Evolutionary conservation across 2,888 invertebrate species (phyloP).

Genomic region (Leucoptera coffeella): DNA sequence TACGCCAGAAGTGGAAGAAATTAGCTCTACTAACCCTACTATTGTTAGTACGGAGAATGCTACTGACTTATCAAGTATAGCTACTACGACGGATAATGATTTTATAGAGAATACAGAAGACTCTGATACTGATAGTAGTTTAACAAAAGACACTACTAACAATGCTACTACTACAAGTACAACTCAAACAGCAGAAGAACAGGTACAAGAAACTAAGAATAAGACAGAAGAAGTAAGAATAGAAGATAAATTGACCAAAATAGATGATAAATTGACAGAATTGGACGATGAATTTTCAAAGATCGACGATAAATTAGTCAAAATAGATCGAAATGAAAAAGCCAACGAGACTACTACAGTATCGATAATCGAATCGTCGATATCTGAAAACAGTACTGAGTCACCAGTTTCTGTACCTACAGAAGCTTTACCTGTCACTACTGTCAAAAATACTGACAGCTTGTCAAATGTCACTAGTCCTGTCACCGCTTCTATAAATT

Average conservation of each 20-base stretch:
- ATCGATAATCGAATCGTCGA: slow-evolving; percentile 24
- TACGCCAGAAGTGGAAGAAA: slow-evolving; percentile 10
- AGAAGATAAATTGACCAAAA: slow-evolving; percentile 22
- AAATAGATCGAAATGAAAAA: slow-evolving; percentile 16
- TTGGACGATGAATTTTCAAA: slow-evolving; percentile 20
- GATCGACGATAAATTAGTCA: slow-evolving; percentile 17
- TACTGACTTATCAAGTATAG: background rate
- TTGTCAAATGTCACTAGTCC: slow-evolving; percentile 9
- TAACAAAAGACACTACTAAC: slow-evolving; percentile 5
- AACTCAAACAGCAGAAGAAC: slow-evolving; percentile 4
- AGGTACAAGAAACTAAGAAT: slow-evolving; percentile 11
- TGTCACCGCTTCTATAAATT: slow-evolving; percentile 26
- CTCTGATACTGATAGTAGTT: too few relatives aligned
- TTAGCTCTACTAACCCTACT: slow-evolving; percentile 5
- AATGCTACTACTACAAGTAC: slow-evolving; percentile 5
- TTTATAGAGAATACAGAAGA: too few relatives aligned
- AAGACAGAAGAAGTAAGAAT: slow-evolving; percentile 31
- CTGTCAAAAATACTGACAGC: too few relatives aligned
- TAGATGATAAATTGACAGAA: slow-evolving; percentile 21
- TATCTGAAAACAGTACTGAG: slow-evolving; percentile 13
- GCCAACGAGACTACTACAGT: slow-evolving; percentile 19
- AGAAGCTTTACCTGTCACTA: slow-evolving; percentile 20
- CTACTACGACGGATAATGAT: too few relatives aligned
- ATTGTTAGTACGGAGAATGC: too few relatives aligned
- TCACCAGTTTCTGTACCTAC: slow-evolving; percentile 19